Evolutionary conservation across 2,113 vertebrate species (phyloP).

Genomic region (Melanerpes formicivorus): DNA sequence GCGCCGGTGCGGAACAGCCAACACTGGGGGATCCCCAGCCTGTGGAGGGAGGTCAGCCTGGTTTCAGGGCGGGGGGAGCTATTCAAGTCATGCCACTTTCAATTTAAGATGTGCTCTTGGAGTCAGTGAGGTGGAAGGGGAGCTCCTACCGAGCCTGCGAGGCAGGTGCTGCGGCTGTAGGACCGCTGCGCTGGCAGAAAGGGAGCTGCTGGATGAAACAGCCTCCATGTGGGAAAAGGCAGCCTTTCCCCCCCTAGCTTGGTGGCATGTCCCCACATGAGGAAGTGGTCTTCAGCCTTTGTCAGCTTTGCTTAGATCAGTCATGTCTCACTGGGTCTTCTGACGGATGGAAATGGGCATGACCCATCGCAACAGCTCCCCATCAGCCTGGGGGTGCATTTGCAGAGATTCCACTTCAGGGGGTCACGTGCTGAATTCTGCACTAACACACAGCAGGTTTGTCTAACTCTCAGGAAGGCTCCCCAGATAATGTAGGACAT

Average conservation of each 20-base stretch:
- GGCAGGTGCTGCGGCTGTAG: neutral
- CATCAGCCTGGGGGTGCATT: neutral
- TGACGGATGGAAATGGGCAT: constrained; percentile 37
- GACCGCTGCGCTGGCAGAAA: neutral
- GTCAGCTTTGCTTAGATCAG: constrained; percentile 53
- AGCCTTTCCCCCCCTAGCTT: neutral
- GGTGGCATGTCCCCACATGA: constrained; percentile 26
- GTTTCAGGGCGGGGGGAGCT: neutral
- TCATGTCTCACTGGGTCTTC: constrained; percentile 33
- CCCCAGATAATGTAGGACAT: neutral
- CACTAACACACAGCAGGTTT: neutral
- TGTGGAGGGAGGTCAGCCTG: neutral
- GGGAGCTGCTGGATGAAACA: neutral
- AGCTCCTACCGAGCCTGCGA: neutral
- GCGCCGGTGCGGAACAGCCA: rapidly evolving
- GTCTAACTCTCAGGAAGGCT: neutral
- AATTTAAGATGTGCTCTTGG: neutral
- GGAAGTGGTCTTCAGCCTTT: constrained; percentile 36
- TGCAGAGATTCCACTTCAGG: neutral
- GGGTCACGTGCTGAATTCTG: neutral
- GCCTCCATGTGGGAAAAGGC: neutral
- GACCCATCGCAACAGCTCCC: constrained; percentile 7
- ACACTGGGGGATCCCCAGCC: neutral
- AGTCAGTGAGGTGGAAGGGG: neutral
- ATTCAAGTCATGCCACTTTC: constrained; percentile 4